These are phyloP conservation scores for Lethocerus indicus DNA, from an alignment of 1,140 invertebrate species.

Conservation along the genomic window DNA sequence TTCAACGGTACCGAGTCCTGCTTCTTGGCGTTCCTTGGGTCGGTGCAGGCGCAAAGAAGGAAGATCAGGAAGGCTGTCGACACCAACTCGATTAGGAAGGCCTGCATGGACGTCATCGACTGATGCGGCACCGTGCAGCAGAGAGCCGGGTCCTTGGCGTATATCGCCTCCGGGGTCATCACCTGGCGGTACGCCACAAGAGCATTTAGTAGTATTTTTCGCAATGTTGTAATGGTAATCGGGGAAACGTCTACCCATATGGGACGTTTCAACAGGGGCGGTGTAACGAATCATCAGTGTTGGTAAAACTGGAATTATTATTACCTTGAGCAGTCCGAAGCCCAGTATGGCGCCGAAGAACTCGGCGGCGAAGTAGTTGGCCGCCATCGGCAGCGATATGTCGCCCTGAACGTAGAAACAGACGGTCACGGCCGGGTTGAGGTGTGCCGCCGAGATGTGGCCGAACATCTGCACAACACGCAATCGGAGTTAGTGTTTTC, in stretches of 20 bases:
- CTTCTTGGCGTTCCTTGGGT: conserved; percentile 34
- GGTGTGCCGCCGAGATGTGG: conserved; percentile 22
- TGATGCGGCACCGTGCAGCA: conserved; percentile 37
- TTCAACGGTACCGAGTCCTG: conserved; percentile 36
- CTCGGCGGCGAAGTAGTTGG: conserved; percentile 30
- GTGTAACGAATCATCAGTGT: no score
- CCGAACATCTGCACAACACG: conserved; percentile 22
- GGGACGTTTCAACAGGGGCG: no score
- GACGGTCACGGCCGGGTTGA: conserved; percentile 35
- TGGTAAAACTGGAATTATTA: no score
- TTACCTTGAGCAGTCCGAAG: conserved; percentile 20
- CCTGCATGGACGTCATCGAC: conserved; percentile 26
- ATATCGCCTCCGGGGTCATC: neutral
- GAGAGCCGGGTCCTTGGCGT: conserved; percentile 20
- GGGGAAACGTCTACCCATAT: no score
- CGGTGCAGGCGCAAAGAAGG: conserved; percentile 43
- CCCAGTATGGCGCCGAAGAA: conserved; percentile 26
- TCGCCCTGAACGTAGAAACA: conserved; percentile 29
- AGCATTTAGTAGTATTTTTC: no score
- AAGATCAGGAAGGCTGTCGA: conserved; percentile 38
- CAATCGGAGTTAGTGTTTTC: neutral
- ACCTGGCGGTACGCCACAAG: no score
- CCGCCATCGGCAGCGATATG: no score
- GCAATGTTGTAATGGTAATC: no score
- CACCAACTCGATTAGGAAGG: conserved; percentile 36